These are phyloP conservation scores for Lophotis ruficrista DNA, from an alignment of 2,113 vertebrate species.

Conservation along the genomic window DNA sequence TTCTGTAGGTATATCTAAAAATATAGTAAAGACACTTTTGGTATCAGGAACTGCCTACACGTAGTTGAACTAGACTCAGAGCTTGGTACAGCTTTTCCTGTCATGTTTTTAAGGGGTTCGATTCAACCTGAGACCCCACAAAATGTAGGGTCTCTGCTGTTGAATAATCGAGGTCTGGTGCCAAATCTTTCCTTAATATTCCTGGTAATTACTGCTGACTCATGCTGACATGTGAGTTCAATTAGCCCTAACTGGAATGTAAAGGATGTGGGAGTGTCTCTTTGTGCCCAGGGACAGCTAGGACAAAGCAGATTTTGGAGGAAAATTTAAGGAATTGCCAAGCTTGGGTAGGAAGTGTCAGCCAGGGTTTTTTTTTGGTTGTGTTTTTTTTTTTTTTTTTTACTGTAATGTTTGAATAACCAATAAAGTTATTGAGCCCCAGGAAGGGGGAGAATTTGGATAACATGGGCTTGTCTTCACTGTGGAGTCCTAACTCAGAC, in stretches of 20 bases:
- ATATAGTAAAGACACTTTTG: neutral
- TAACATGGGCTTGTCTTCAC: conserved; percentile 35
- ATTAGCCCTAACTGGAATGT: conserved; percentile 68
- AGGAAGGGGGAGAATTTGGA: neutral
- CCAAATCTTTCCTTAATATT: conserved; percentile 66
- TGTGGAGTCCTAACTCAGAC: neutral
- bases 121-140: neutral
- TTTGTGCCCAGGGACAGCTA: conserved; percentile 64
- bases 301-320: conserved; percentile 68
- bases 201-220: conserved; percentile 70
- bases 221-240: conserved; percentile 69
- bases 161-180: neutral
- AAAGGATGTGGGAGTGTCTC: conserved; percentile 71
- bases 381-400: neutral
- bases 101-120: neutral
- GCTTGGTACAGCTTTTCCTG: neutral
- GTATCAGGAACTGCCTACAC: neutral
- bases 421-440: neutral
- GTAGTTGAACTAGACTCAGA: neutral
- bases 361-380: neutral
- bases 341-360: conserved; percentile 51
- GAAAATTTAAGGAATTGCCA: conserved; percentile 56
- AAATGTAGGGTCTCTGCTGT: neutral
- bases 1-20: neutral
- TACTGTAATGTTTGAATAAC: conserved; percentile 20